Base-by-base conservation (phyloP, 2,888 invertebrate genomes). In the Smittia aterrima region DNA sequence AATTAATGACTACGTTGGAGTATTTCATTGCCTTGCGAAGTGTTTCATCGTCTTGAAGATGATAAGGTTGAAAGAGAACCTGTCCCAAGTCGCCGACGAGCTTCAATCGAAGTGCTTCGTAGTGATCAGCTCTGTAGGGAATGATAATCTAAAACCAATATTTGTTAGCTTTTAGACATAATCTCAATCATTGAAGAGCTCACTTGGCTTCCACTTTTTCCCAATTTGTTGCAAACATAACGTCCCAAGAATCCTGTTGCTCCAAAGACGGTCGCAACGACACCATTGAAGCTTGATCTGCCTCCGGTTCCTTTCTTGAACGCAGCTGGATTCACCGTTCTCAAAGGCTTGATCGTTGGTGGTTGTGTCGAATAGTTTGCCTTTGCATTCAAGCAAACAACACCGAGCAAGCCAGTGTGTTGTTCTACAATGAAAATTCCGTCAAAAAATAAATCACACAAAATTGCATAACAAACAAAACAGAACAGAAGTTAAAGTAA, bases 241-340 rank as follows among this genome's bases (percentile, higher is more conserved):
- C 89, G 86, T 0, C 98, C 99, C 0, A 98, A 83, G 79, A 95
- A 95, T 1, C 98, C 98, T 40, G 90, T 90, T 74, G 89, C 89
- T 71, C 98, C 98, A 82, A 98, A 98, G 0, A 99, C 92, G n/a
- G 99, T 99, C n/a, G 95, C 96, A 1, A 98, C 96, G 74, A 93
- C 87, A 0, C 99, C 99, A 84, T 93, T 98, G 82, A 98, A 99
- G 80, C 97, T 98, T 78, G 93, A 92, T 40, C 99, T 89, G 18
- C 98, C 98, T 13, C 95, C 95, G 20, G 94, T 92, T 27, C 95
- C 95, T 77, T 91, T 86, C 81, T 91, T 93, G 80, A 93, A 85
- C 0, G 88, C 84, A 7, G 91, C 86, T 74, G 89, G 80, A 82
- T 90, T 90, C 76, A 86, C 85, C 70, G 82, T 85, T 76, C 82